A percentile compares a stretch with the other conserved stretches of the same genome.
Conservation (phyloP, 2,888 invertebrate genomes). For the Siphonodentalium dalli region DNA sequence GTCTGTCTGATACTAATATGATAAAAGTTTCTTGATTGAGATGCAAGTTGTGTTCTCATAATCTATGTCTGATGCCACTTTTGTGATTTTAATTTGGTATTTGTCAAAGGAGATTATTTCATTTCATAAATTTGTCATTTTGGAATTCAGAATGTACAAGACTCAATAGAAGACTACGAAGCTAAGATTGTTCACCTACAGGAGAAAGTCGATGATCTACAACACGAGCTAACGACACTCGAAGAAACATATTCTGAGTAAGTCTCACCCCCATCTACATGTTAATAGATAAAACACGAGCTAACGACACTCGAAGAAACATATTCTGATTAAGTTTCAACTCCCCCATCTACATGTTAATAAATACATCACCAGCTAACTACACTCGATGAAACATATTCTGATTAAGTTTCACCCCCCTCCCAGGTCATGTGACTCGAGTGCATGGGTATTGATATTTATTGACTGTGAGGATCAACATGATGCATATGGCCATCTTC, state of each 20-base stretch:
- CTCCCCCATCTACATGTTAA: too few species aligned
- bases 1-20: too few species aligned
- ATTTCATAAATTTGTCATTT: neutral
- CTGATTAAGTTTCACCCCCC: constrained; percentile 47
- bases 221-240: constrained; percentile 37
- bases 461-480: too few species aligned
- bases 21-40: too few species aligned
- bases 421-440: too few species aligned
- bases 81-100: neutral
- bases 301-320: constrained; percentile 42
- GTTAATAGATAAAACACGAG: constrained; percentile 38
- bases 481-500: too few species aligned
- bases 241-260: constrained; percentile 52
- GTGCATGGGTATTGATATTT: too few species aligned
- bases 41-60: too few species aligned
- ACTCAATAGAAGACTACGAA: constrained; percentile 46
- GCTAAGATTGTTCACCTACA: constrained; percentile 39
- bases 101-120: neutral
- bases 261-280: too few species aligned
- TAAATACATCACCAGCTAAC: constrained; percentile 37
- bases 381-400: constrained; percentile 46
- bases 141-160: constrained; percentile 37
- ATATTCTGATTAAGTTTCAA: constrained; percentile 48
- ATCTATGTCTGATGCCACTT: neutral
- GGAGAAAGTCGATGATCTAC: constrained; percentile 44